These are phyloP conservation scores for Oscheius myriophilus DNA, from an alignment of 2,888 invertebrate species.

Conservation along the genomic window DNA sequence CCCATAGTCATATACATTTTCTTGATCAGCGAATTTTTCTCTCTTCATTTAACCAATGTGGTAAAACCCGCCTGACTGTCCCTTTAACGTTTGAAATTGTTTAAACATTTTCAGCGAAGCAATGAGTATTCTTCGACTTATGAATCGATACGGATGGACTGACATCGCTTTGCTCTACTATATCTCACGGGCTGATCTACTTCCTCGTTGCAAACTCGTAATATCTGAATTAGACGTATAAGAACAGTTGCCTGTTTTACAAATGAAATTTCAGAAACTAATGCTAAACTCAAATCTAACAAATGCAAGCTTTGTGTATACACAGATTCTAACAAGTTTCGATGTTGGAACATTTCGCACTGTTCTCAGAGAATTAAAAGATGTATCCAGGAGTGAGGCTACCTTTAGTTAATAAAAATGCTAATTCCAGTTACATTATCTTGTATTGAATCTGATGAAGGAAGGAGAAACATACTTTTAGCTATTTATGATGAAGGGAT, in stretches of 20 bases:
- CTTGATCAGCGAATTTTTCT: no score
- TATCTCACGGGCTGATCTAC: conserved; percentile 31
- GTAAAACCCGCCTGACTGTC: no score
- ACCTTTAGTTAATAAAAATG: not conserved
- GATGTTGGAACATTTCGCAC: not conserved
- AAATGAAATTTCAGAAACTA: not conserved
- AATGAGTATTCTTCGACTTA: conserved; percentile 35
- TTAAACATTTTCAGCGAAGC: conserved; percentile 38
- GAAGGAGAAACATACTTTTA: conserved; percentile 51
- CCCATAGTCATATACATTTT: no score
- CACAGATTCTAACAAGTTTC: not conserved
- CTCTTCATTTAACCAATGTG: no score
- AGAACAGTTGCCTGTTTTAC: not conserved
- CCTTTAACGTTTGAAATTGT: no score
- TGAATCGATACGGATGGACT: conserved; percentile 53
- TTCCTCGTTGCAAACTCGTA: conserved; percentile 32
- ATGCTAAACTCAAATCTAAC: conserved; percentile 6
- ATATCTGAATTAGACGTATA: conserved; percentile 19
- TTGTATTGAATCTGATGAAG: conserved; percentile 56
- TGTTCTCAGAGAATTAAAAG: conserved; percentile 1
- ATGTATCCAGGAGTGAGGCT: conserved; percentile 14
- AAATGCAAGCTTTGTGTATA: conserved; percentile 24
- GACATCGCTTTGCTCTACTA: conserved; percentile 60
- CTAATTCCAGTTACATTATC: conserved; percentile 33
- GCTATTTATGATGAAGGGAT: conserved; percentile 42